Base-by-base conservation (phyloP, 2,113 vertebrate genomes). In the Brienomyrus brachyistius region DNA sequence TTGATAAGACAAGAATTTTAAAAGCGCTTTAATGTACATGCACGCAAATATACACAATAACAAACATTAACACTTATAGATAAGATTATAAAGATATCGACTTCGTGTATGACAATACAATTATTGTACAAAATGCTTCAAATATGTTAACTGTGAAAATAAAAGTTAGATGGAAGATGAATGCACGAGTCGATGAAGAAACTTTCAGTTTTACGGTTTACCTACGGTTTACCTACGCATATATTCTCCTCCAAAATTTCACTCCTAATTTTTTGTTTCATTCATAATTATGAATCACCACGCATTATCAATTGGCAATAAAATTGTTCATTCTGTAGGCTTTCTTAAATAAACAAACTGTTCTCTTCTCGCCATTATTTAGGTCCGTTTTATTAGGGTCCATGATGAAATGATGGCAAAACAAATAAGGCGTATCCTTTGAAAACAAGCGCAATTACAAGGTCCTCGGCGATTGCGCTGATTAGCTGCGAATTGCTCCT, bases 401-500 rank as follows among this genome's bases (percentile, higher is more conserved):
- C 91, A 31, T 88, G 88, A 88, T 92, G 92, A 93, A 94, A 93
- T 92, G 93, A 89, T 51, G 70, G 31, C 87, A 90, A n/a, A 92
- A 92, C 92, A 94, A 94, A 94, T 92, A 92, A 91, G 23, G 77
- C 92, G 90, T 92, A 91, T 86, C 89, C 88, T 91, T 92, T 89
- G 40, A 92, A 82, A 91, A 91, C 88, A 59, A 91, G 80, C 93
- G 92, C 89, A 92, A 92, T 94, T 93, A 93, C 80, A 70, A 89
- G 54, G 89, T 88, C 90, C 88, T 86, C 91, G 89, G 90, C 89
- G 80, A 91, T 89, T 89, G 88, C 90, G 91, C 88, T 91, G 86
- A 92, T 91, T 92, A 88, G 90, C 88, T 89, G 92, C 91, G 90
- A 93, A 94, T 92, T 91, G 92, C 90, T 90, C 87, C 93, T 94